Conservation (phyloP, 2,797 vertebrate genomes). For the Coreius guichenoti region DNA sequence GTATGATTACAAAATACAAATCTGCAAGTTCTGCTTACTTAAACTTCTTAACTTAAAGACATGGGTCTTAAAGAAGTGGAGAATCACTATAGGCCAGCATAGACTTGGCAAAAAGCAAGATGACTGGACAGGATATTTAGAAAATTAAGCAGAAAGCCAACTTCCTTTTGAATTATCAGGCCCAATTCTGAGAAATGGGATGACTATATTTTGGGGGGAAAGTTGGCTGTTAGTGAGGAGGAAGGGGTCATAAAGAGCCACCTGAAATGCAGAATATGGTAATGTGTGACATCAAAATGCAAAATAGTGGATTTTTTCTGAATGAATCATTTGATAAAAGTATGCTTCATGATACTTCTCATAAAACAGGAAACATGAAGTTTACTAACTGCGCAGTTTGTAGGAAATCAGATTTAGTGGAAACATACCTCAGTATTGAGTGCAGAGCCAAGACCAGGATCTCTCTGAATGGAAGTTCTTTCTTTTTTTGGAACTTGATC, state of each 20-base stretch:
- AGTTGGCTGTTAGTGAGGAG: background rate
- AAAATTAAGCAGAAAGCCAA: background rate
- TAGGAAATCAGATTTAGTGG: constrained; percentile 7
- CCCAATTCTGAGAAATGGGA: constrained; percentile 15
- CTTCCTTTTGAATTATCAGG: background rate
- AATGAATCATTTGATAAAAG: constrained; percentile 2
- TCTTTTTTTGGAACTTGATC: constrained; percentile 4
- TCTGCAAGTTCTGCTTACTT: too few relatives aligned
- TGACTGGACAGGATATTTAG: constrained; percentile 8
- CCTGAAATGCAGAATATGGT: background rate
- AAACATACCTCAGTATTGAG: constrained; percentile 2
- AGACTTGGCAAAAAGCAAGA: constrained; percentile 8
- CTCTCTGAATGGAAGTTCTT: background rate
- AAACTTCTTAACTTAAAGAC: too few relatives aligned
- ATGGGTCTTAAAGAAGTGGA: background rate
- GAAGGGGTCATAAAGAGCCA: background rate
- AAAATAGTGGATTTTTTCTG: background rate
- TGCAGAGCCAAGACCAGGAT: background rate
- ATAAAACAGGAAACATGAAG: background rate
- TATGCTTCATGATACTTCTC: background rate
- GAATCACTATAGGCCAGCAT: background rate
- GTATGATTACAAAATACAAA: too few relatives aligned
- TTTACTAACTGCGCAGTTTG: background rate
- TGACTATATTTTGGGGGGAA: background rate
- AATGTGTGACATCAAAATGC: background rate